Percentiles rank a stretch among this genome's conserved stretches.
These are phyloP conservation scores for Omphaloscelis lunosa DNA, from an alignment of 2,888 invertebrate species.

Conservation along the genomic window DNA sequence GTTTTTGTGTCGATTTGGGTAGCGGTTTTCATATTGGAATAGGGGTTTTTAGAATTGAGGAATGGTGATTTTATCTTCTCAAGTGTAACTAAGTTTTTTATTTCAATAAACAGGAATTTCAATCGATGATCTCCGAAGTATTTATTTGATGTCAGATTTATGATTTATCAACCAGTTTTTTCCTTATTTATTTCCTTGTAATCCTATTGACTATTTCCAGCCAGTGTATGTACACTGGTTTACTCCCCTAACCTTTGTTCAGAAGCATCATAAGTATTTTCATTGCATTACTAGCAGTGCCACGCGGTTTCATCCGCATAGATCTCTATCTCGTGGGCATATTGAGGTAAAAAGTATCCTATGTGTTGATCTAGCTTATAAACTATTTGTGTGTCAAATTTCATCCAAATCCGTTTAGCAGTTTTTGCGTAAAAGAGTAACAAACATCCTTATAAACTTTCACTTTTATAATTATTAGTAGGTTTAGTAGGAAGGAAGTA, in stretches of 20 bases:
- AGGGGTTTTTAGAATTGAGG: conserved; percentile 11
- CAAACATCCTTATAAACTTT: too few species aligned
- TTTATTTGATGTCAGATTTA: not conserved
- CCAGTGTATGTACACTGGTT: too few species aligned
- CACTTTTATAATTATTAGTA: too few species aligned
- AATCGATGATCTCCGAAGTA: not conserved
- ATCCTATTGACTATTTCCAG: not conserved
- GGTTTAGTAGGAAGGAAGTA: too few species aligned
- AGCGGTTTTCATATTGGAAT: not conserved
- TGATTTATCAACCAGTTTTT: not conserved
- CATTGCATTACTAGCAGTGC: not conserved
- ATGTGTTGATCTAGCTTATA: too few species aligned
- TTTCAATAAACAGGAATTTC: not conserved
- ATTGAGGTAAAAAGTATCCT: too few species aligned
- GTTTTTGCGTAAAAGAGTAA: too few species aligned
- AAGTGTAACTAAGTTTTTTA: conserved; percentile 1
- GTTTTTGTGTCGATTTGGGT: conserved; percentile 42
- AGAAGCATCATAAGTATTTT: not conserved
- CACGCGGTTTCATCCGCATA: too few species aligned
- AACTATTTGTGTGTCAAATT: too few species aligned
- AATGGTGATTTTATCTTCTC: conserved; percentile 7
- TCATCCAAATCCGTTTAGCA: too few species aligned
- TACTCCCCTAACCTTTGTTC: not conserved
- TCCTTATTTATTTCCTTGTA: not conserved
- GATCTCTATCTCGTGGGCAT: too few species aligned